Base-by-base conservation (phyloP, 2,113 vertebrate genomes). In the Nipponia nippon region DNA sequence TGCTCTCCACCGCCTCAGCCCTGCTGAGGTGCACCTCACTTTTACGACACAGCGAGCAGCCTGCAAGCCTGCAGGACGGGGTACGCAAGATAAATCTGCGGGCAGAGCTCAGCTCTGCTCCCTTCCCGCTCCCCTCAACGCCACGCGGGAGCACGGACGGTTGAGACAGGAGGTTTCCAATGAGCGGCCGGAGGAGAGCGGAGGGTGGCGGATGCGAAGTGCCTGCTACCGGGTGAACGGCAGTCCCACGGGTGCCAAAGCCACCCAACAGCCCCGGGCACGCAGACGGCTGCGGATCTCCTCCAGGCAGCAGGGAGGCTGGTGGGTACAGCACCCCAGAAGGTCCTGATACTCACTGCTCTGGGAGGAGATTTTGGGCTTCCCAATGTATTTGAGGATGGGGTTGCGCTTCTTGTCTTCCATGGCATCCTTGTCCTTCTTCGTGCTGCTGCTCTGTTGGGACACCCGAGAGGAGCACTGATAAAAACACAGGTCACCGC, bases 321-420 rank as follows among this genome's bases (percentile, higher is more conserved):
- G 73, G 19, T 1, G 55, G 79, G 36, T 5, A 32, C 29, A 47
- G 66, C 20, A 16, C 8, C 38, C 26, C 27, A 5, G 32, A 34
- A 16, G 16, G 4, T 10, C 6, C 18, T 7, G 2, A 63, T 66
- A 98, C 98, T 99, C 98, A 99, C 99, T 99, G 97, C 98, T 99
- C 97, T 99, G 99, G 13, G 99, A 98, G 5, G 98, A 97, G 96
- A 96, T 97, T 46, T 98, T 98, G 52, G 99, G 99, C 93, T 99
- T 99, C 83, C 98, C 98, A 10, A 99, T 99, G 97, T 99, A 99
- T 91, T 99, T 99, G 87, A 99, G 98, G 97, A 99, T 99, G 44
- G 99, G 99, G 88, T 99, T 99, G 44, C 99, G 97, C 89, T 98
- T 99, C 98, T 98, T 99, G 87, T 99, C 99, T 46, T 99, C 99